Evolutionary conservation across 2,888 invertebrate species (phyloP).

Genomic region (Leptothorax acervorum): DNA sequence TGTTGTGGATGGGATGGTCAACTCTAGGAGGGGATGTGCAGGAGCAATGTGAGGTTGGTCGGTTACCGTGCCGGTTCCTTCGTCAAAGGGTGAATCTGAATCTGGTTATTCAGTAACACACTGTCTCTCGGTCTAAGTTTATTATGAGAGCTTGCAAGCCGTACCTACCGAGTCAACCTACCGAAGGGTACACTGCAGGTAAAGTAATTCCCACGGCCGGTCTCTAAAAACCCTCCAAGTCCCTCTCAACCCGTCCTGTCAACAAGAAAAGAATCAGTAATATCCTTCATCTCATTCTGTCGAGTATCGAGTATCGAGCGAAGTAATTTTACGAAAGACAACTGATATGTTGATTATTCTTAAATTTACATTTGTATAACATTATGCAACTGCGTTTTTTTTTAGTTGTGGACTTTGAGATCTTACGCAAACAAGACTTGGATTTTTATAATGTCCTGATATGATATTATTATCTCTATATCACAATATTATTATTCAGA

Average conservation of each 20-base stretch:
- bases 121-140: slow-evolving; percentile 85
- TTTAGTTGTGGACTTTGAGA: not conserved
- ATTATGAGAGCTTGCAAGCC: slow-evolving; percentile 85
- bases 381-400: not conserved
- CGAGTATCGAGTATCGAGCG: not conserved
- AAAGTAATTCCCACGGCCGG: slow-evolving; percentile 86
- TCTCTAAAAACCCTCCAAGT: slow-evolving; percentile 77
- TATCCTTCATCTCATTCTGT: not conserved
- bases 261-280: not conserved
- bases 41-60: slow-evolving; percentile 84
- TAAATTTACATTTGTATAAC: not conserved
- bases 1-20: slow-evolving; percentile 85
- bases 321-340: not conserved
- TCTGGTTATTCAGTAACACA: slow-evolving; percentile 85
- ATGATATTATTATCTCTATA: not conserved
- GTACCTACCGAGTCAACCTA: slow-evolving; percentile 84
- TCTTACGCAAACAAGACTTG: not conserved
- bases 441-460: not conserved
- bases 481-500: not conserved
- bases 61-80: slow-evolving; percentile 83
- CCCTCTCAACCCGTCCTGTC: not conserved
- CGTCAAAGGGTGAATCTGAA: slow-evolving; percentile 85
- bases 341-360: not conserved
- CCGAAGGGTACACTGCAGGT: slow-evolving; percentile 85
- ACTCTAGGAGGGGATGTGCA: slow-evolving; percentile 84